These are phyloP conservation scores for Smittia sp. DNA, from an alignment of 2,888 invertebrate species.

Conservation along the genomic window DNA sequence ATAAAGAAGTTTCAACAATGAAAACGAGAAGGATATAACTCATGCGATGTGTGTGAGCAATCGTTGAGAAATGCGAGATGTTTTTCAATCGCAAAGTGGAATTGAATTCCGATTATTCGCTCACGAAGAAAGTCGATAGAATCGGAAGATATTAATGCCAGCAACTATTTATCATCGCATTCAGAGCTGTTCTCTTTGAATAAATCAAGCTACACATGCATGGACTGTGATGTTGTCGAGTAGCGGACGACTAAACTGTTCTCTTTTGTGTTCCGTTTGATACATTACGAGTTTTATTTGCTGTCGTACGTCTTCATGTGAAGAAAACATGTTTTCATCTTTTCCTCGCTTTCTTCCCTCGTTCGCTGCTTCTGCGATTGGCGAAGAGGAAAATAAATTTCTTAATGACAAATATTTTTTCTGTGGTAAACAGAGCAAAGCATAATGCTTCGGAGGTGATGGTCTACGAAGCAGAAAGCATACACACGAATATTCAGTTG, in stretches of 20 bases:
- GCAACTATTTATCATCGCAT: background rate
- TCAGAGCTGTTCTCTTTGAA: background rate
- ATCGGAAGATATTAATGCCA: background rate
- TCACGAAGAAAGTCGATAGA: background rate
- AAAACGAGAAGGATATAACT: slow-evolving; percentile 5
- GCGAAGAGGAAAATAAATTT: slow-evolving; percentile 25
- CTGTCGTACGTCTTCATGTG: slow-evolving; percentile 27
- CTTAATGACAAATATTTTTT: slow-evolving; percentile 40
- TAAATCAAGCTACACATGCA: background rate
- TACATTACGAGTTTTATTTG: background rate
- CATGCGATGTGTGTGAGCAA: background rate
- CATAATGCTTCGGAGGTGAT: slow-evolving; percentile 34
- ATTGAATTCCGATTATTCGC: slow-evolving; percentile 1
- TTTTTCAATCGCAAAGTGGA: background rate
- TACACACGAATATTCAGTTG: background rate
- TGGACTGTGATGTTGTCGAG: background rate
- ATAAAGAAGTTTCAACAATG: slow-evolving; percentile 18
- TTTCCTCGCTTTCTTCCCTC: background rate
- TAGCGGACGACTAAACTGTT: background rate
- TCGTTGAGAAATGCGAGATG: background rate
- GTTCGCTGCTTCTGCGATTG: background rate
- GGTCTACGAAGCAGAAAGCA: slow-evolving; percentile 33
- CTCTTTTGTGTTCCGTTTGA: background rate
- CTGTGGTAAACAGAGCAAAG: slow-evolving; percentile 40
- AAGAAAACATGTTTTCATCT: slow-evolving; percentile 9